Evolutionary conservation across 2,113 vertebrate genomes (phyloP).

Genomic region (Psittacula cyanocephala): DNA sequence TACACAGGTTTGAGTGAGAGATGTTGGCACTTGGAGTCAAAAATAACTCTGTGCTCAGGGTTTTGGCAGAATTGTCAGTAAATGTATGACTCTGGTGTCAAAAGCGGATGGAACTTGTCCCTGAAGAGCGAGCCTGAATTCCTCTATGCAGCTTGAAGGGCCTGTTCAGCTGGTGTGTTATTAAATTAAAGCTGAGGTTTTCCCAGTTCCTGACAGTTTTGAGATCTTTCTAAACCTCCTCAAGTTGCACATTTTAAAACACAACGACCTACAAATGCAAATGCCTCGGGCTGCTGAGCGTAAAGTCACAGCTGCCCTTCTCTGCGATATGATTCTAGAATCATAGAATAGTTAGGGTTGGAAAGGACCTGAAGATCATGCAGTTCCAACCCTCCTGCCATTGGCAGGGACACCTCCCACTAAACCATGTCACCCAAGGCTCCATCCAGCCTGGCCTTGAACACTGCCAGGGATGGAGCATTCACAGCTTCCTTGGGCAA

Average conservation of each 20-base stretch:
- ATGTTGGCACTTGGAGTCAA: not conserved
- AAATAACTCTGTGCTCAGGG: not conserved
- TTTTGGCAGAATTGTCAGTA: not conserved
- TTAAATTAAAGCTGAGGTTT: not conserved
- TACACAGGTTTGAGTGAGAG: not conserved
- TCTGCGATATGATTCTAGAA: not conserved
- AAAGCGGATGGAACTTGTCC: not conserved
- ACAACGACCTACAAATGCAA: not conserved
- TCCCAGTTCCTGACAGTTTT: not conserved
- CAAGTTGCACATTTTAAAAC: not conserved
- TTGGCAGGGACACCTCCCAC: not conserved
- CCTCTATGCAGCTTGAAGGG: not conserved
- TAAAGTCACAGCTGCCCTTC: not conserved
- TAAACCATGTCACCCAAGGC: not conserved
- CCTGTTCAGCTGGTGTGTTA: not conserved
- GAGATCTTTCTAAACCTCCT: not conserved
- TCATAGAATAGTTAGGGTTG: not conserved
- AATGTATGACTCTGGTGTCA: accelerated
- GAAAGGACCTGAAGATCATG: not conserved
- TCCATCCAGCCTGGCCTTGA: no score
- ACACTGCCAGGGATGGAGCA: no score
- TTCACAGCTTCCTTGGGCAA: not conserved
- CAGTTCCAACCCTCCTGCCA: not conserved
- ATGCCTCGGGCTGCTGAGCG: not conserved
- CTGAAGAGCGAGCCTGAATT: not conserved